Percentiles rank a stretch among this genome's conserved stretches.
These are phyloP conservation scores for Taenaris catops DNA, from an alignment of 2,888 invertebrate species.

Conservation along the genomic window DNA sequence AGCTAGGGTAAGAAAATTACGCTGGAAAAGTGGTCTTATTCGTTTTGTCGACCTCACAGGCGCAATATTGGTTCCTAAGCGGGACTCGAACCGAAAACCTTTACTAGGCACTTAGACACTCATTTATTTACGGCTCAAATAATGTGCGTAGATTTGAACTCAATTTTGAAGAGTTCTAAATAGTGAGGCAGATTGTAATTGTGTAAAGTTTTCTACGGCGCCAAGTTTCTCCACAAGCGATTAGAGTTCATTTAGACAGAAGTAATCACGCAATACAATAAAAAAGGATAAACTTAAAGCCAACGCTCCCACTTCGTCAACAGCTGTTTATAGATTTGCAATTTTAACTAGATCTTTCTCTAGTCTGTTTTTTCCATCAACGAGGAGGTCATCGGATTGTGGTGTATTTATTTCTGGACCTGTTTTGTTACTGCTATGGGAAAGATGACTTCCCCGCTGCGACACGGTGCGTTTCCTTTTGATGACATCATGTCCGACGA, in stretches of 20 bases:
- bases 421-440: constrained; percentile 53
- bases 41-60: too few relatives aligned
- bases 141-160: too few relatives aligned
- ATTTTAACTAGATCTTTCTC: constrained; percentile 35
- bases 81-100: too few relatives aligned
- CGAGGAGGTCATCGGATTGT: neutral
- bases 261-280: constrained; percentile 18
- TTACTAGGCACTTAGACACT: too few relatives aligned
- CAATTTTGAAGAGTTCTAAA: too few relatives aligned
- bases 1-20: too few relatives aligned
- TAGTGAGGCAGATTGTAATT: too few relatives aligned
- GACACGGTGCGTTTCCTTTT: constrained; percentile 59
- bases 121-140: too few relatives aligned
- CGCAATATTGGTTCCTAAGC: too few relatives aligned
- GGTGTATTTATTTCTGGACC: constrained; percentile 54
- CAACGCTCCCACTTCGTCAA: constrained; percentile 54
- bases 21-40: too few relatives aligned
- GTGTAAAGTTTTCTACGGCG: too few relatives aligned
- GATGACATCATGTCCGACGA: constrained; percentile 59
- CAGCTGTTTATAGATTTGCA: constrained; percentile 68
- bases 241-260: constrained; percentile 10
- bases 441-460: constrained; percentile 63
- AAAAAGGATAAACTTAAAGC: constrained; percentile 35
- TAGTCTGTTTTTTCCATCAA: constrained; percentile 12
- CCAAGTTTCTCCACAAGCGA: too few relatives aligned